Conservation (phyloP, 64 coral and sea anemone species). For the Montipora efflorescens region DNA sequence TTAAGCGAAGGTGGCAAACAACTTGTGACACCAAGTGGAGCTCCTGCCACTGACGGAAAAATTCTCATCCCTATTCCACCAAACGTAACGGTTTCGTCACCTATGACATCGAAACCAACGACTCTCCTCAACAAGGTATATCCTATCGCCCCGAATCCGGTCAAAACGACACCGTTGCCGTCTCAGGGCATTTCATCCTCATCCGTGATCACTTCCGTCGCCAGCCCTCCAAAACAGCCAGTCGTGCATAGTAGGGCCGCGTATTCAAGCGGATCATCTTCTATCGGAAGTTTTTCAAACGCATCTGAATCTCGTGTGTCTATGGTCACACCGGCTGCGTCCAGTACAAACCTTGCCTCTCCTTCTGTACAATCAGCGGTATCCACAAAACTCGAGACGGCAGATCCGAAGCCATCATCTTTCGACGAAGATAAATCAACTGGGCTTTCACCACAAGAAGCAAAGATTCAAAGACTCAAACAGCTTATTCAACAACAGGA, state of each 20-base stretch:
- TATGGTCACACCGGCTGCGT: background rate
- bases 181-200: background rate
- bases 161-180: background rate
- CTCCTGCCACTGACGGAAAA: background rate
- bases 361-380: background rate
- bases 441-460: slow-evolving; percentile 82
- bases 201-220: background rate
- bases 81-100: background rate
- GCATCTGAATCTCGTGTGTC: background rate
- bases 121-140: background rate
- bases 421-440: background rate
- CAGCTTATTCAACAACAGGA: slow-evolving; percentile 84
- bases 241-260: background rate
- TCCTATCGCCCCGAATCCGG: slow-evolving; percentile 27
- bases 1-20: slow-evolving; percentile 32
- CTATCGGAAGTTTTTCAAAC: background rate
- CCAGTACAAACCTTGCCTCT: background rate
- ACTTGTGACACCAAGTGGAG: background rate
- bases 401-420: background rate
- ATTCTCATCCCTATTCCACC: slow-evolving; percentile 30
- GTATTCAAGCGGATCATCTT: background rate
- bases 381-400: background rate
- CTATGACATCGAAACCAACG: background rate
- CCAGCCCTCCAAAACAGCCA: background rate
- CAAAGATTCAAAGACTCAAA: slow-evolving; percentile 86